Evolutionary conservation across 1,140 invertebrate species (phyloP).

Genomic region (Antheraea pernyi): DNA sequence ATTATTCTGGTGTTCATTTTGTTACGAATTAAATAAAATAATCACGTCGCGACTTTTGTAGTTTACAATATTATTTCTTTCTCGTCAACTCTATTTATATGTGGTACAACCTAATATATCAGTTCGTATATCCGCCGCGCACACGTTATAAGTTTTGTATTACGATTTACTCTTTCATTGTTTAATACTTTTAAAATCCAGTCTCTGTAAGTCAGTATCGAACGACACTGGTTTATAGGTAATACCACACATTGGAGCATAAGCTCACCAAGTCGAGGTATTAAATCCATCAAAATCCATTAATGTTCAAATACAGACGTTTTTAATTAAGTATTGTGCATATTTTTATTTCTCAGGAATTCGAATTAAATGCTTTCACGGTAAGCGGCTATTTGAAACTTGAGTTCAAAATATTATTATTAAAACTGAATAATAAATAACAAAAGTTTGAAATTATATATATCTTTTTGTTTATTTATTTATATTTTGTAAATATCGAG

Average conservation of each 20-base stretch:
- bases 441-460: not conserved
- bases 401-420: not conserved
- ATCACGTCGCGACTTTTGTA: no score
- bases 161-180: not conserved
- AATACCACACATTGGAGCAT: not conserved
- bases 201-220: not conserved
- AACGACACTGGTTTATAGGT: not conserved
- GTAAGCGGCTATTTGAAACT: not conserved
- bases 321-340: slow-evolving; percentile 9
- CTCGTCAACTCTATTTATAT: no score
- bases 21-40: no score
- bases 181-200: no score
- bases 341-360: not conserved
- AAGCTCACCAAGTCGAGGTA: not conserved
- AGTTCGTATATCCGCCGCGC: not conserved
- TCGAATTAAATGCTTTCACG: not conserved
- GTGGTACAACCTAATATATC: not conserved
- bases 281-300: slow-evolving; percentile 1
- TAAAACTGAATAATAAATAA: not conserved
- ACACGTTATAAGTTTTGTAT: not conserved
- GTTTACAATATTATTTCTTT: no score
- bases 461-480: not conserved
- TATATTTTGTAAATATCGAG: not conserved
- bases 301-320: slow-evolving; percentile 1
- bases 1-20: no score